Evolutionary conservation across 2,888 invertebrate genomes (phyloP).

Genomic region (Platynereis dumerilii): DNA sequence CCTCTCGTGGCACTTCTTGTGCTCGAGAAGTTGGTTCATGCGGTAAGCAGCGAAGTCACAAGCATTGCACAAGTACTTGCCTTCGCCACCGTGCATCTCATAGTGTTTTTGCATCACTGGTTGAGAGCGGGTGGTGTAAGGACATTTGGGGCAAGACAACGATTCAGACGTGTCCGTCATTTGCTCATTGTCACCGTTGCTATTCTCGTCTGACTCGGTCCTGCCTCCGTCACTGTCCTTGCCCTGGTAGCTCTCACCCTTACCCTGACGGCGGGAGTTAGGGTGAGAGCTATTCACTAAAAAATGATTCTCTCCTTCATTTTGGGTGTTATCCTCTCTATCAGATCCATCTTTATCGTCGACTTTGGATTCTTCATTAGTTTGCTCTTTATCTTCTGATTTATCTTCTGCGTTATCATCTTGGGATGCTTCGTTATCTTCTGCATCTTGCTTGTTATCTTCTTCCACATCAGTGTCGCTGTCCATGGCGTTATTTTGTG

Average conservation of each 20-base stretch:
- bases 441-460: not conserved
- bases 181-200: constrained; percentile 15
- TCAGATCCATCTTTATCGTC: not conserved
- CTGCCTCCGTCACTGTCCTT: constrained; percentile 7
- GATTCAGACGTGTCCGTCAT: constrained; percentile 9
- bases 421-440: constrained; percentile 21
- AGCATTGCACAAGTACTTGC: not conserved
- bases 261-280: no score
- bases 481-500: constrained; percentile 37
- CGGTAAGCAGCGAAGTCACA: not conserved
- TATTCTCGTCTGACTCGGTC: constrained; percentile 20
- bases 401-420: constrained; percentile 22
- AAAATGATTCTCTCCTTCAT: constrained; percentile 1
- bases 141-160: constrained; percentile 49
- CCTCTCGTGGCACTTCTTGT: not conserved
- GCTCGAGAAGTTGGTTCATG: not conserved
- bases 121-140: not conserved
- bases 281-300: no score
- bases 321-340: not conserved
- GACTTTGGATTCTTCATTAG: not conserved
- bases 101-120: constrained; percentile 2
- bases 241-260: not conserved
- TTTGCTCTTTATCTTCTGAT: constrained; percentile 9
- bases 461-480: not conserved
- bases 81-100: not conserved